Percentiles rank a stretch among this genome's conserved stretches.
These are phyloP conservation scores for Oscheius sp. DNA, from an alignment of 2,888 invertebrate species.

Conservation along the genomic window DNA sequence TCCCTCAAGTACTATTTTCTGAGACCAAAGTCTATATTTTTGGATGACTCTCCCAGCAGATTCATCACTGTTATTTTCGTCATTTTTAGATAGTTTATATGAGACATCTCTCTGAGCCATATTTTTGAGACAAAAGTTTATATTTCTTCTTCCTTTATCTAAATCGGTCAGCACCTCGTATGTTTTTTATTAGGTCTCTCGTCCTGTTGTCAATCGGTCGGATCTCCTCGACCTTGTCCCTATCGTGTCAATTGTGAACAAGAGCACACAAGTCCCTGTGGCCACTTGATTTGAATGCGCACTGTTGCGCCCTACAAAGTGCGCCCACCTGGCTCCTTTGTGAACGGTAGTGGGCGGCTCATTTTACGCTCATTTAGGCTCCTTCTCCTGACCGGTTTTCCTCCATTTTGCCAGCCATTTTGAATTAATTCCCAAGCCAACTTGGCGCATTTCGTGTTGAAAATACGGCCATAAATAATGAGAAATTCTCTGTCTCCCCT, in stretches of 20 bases:
- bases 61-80: too few relatives aligned
- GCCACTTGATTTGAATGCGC: constrained; percentile 21
- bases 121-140: too few relatives aligned
- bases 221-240: constrained; percentile 23
- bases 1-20: too few relatives aligned
- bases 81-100: too few relatives aligned
- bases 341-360: not conserved
- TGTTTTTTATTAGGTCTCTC: not conserved
- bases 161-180: not conserved
- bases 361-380: not conserved
- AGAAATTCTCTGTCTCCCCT: too few relatives aligned
- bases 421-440: too few relatives aligned
- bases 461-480: too few relatives aligned
- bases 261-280: constrained; percentile 7
- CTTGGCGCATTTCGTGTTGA: too few relatives aligned
- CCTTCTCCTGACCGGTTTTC: not conserved
- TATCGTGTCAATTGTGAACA: constrained; percentile 8
- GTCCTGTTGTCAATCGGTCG: constrained; percentile 12
- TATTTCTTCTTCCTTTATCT: constrained; percentile 3
- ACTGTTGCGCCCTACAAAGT: not conserved
- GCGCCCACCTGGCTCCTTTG: not conserved
- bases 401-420: not conserved
- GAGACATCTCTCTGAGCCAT: too few relatives aligned
- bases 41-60: not conserved
- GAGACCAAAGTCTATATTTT: not conserved